Conservation (phyloP, 2,797 vertebrate species). For the Squalus acanthias region DNA sequence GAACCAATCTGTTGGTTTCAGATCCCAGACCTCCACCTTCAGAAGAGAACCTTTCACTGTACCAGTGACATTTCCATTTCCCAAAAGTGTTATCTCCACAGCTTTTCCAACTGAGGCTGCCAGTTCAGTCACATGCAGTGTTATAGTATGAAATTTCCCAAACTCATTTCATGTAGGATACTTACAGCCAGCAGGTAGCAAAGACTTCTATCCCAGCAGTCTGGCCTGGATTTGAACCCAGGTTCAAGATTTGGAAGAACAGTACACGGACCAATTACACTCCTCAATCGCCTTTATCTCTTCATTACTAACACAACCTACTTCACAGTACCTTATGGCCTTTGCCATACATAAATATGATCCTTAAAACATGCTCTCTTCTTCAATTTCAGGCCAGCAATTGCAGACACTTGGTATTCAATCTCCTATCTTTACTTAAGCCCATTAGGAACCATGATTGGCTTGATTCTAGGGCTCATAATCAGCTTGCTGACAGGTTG, state of each 20-base stretch:
- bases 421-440: constrained; percentile 93
- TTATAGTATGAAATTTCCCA: not conserved
- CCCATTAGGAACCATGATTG: constrained; percentile 71
- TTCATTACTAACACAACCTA: not conserved
- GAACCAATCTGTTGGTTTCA: not conserved
- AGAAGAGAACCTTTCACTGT: not conserved
- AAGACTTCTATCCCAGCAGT: not conserved
- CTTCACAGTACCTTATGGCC: not conserved
- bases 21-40: not conserved
- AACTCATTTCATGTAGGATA: not conserved
- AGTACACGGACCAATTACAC: not conserved
- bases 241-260: not conserved
- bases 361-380: constrained; percentile 35
- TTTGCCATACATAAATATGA: not conserved
- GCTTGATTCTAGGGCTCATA: constrained; percentile 67
- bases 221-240: not conserved
- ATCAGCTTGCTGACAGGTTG: constrained; percentile 78
- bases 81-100: not conserved
- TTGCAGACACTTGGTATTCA: constrained; percentile 81
- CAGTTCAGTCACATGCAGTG: not conserved
- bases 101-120: not conserved
- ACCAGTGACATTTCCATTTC: not conserved
- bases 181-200: not conserved
- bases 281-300: too few species aligned
- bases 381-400: constrained; percentile 56